Conservation (phyloP, 2,113 vertebrate species). For the Ploceus nigricollis region DNA sequence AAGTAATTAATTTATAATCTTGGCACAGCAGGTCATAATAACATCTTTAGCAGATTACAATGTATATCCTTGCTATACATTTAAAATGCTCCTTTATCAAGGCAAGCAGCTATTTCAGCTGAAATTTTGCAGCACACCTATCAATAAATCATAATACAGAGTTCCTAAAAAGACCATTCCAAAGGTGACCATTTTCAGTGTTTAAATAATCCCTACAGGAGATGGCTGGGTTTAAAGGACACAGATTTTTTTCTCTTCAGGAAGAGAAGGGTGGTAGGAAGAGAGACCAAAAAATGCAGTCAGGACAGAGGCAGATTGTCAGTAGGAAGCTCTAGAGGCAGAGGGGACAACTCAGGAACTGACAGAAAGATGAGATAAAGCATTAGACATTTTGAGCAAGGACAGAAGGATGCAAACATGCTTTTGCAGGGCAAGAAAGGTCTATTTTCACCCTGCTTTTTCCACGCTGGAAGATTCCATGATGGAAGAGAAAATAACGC, state of each 20-base stretch:
- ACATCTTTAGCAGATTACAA: not conserved
- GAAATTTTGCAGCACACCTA: not conserved
- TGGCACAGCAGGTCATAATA: not conserved
- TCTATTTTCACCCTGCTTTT: constrained; percentile 3
- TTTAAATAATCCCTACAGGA: not conserved
- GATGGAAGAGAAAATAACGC: constrained; percentile 28
- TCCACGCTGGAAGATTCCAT: not conserved
- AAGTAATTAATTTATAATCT: not conserved
- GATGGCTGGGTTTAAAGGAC: not conserved
- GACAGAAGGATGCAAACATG: not conserved
- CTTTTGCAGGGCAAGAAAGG: not conserved
- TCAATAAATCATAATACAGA: not conserved
- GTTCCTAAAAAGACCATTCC: not conserved
- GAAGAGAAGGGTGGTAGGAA: not conserved
- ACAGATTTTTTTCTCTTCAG: not conserved
- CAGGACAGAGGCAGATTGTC: not conserved
- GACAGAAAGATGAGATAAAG: not conserved
- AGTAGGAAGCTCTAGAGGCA: not conserved
- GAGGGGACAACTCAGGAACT: not conserved
- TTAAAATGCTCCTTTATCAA: not conserved
- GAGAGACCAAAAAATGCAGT: not conserved
- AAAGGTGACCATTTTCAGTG: not conserved
- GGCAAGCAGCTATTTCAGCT: not conserved
- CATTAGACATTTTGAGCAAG: not conserved
- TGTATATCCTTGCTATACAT: not conserved